Percentiles rank a stretch among this genome's conserved stretches.
These are phyloP conservation scores for Anarrhichthys ocellatus DNA, from an alignment of 2,113 vertebrate genomes.

Conservation along the genomic window DNA sequence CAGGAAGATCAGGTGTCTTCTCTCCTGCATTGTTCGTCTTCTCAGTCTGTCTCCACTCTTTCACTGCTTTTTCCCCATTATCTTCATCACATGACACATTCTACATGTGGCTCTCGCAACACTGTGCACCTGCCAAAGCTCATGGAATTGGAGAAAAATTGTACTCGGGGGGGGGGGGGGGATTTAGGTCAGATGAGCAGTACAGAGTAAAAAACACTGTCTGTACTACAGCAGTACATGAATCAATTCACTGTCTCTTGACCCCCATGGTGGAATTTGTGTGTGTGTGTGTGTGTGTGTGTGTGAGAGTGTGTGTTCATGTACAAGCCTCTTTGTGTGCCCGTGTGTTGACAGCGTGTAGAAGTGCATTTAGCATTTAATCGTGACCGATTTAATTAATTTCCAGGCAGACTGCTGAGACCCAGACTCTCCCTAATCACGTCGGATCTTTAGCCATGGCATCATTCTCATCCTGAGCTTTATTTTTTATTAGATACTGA, in stretches of 20 bases:
- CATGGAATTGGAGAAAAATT: slow-evolving; percentile 25
- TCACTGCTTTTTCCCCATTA: background rate
- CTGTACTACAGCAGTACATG: slow-evolving; percentile 7
- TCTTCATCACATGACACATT: background rate
- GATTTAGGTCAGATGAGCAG: slow-evolving; percentile 61
- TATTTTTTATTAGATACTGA: slow-evolving; percentile 10
- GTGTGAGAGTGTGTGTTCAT: slow-evolving; percentile 4
- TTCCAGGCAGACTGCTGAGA: slow-evolving; percentile 65
- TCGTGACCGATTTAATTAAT: slow-evolving; percentile 76
- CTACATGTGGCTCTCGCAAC: background rate
- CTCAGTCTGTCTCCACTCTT: background rate
- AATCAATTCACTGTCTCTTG: slow-evolving; percentile 44
- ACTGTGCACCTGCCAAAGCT: slow-evolving; percentile 7
- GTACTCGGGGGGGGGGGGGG: slow-evolving; percentile 20
- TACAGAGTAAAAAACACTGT: background rate
- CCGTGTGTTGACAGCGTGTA: slow-evolving; percentile 50
- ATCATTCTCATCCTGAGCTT: slow-evolving; percentile 53
- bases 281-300: slow-evolving; percentile 11
- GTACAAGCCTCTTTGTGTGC: background rate
- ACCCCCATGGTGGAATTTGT: slow-evolving; percentile 15
- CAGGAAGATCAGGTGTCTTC: slow-evolving; percentile 61
- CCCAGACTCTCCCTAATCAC: slow-evolving; percentile 71
- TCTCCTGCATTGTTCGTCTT: slow-evolving; percentile 7
- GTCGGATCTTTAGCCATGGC: slow-evolving; percentile 63
- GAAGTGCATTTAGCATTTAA: slow-evolving; percentile 65